Conservation (phyloP, 2,113 vertebrate genomes). For the Pogona vitticeps region DNA sequence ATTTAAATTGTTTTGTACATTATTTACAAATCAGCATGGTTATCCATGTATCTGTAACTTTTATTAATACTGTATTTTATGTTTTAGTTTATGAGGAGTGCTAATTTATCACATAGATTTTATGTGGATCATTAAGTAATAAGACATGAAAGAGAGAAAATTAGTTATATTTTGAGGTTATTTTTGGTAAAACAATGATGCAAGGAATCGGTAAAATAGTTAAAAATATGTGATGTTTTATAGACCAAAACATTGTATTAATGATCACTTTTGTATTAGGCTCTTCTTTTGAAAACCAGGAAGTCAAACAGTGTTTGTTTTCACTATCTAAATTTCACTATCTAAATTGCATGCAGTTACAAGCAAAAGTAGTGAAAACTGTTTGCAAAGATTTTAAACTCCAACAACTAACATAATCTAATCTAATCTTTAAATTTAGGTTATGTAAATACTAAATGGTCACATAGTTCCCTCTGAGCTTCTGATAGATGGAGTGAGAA, state of each 20-base stretch:
- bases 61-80: neutral
- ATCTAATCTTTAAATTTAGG: neutral
- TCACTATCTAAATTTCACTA: constrained; percentile 13
- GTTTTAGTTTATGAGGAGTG: neutral
- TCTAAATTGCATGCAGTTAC: constrained; percentile 5
- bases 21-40: neutral
- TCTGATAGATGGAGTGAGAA: neutral
- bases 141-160: neutral
- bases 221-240: neutral
- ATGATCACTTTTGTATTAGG: neutral
- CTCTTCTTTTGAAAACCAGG: neutral
- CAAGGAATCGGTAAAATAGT: neutral
- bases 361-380: constrained; percentile 8
- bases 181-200: neutral
- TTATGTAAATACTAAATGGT: constrained; percentile 10
- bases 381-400: constrained; percentile 25
- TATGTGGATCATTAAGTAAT: neutral
- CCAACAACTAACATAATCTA: neutral
- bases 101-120: too few species aligned
- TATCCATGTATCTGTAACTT: neutral
- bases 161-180: neutral
- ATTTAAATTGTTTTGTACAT: neutral
- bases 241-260: neutral
- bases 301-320: neutral
- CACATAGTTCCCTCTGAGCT: neutral